phyloP scores from a whole-genome alignment of 2,113 vertebrate species.

The Poecilia latipinna region DNA sequence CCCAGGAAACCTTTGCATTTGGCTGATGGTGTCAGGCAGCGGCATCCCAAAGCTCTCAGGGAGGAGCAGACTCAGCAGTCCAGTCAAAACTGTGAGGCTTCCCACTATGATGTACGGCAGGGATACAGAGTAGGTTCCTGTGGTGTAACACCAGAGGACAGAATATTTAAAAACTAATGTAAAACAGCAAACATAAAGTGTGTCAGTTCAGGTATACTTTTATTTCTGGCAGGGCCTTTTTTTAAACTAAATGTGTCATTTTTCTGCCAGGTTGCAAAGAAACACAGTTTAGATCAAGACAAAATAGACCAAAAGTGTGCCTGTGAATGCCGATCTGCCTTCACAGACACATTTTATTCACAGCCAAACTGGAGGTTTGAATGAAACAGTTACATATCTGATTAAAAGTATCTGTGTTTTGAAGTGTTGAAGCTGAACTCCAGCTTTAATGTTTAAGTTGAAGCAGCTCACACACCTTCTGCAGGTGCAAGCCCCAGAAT shows the following conservation, averaged over 20 bases:
- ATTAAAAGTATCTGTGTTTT: too few species aligned
- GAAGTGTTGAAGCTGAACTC: too few species aligned
- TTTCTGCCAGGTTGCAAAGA: conserved; percentile 5
- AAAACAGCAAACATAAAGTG: background rate
- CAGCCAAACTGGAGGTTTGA: too few species aligned
- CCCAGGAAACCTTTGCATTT: conserved; percentile 89
- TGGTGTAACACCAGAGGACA: conserved; percentile 26
- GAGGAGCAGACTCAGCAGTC: conserved; percentile 89
- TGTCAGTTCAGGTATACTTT: background rate
- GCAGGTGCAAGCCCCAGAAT: too few species aligned
- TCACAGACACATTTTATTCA: too few species aligned
- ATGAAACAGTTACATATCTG: too few species aligned
- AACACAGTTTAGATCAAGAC: background rate
- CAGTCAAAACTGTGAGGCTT: conserved; percentile 83
- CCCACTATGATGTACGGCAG: conserved; percentile 91
- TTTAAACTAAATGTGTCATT: background rate
- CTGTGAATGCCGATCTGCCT: too few species aligned
- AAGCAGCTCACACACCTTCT: too few species aligned
- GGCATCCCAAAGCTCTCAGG: conserved; percentile 86
- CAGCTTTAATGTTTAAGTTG: too few species aligned
- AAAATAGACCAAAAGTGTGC: too few species aligned
- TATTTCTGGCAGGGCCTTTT: conserved; percentile 1
- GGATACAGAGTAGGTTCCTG: conserved; percentile 85
- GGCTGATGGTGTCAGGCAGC: conserved; percentile 86
- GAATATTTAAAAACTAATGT: background rate